Percentiles rank a stretch among this genome's conserved stretches.
These are phyloP conservation scores for Australoheros scitulus DNA, from an alignment of 2,113 vertebrate genomes.

Conservation along the genomic window DNA sequence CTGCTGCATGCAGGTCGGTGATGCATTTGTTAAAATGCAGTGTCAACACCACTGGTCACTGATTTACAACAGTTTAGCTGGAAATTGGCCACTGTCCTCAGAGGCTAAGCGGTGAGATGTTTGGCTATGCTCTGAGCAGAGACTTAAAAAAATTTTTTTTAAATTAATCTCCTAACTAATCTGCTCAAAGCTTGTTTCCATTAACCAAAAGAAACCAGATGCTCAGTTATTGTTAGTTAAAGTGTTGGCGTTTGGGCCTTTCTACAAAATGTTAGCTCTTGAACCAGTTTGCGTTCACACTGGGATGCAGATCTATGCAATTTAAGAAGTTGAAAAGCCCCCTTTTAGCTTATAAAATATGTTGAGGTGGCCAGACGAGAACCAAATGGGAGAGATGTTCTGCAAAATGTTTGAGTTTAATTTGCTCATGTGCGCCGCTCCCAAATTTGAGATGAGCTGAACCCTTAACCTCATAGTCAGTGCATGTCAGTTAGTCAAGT, in stretches of 20 bases:
- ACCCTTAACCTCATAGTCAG: neutral
- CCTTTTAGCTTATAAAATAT: neutral
- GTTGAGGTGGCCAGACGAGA: neutral
- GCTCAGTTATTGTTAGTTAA: neutral
- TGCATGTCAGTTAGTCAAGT: neutral
- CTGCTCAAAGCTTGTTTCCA: neutral
- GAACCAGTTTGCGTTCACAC: neutral
- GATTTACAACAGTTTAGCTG: too few species aligned
- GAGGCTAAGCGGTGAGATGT: neutral
- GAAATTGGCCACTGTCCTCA: neutral
- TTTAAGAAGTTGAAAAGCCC: neutral
- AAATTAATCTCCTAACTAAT: neutral
- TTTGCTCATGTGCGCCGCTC: neutral
- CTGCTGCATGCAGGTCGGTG: too few species aligned
- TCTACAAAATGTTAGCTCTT: neutral
- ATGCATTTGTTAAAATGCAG: neutral
- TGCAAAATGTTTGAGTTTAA: neutral
- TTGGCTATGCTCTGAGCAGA: too few species aligned
- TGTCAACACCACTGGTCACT: neutral
- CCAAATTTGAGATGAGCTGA: neutral
- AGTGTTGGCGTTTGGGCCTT: neutral
- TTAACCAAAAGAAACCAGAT: neutral
- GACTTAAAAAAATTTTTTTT: too few species aligned
- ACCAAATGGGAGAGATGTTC: neutral
- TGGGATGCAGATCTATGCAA: neutral